Evolutionary conservation across 2,888 invertebrate species (phyloP), one percentile per base, ranked within the genome.

Genomic region (Apamea monoglypha): DNA sequence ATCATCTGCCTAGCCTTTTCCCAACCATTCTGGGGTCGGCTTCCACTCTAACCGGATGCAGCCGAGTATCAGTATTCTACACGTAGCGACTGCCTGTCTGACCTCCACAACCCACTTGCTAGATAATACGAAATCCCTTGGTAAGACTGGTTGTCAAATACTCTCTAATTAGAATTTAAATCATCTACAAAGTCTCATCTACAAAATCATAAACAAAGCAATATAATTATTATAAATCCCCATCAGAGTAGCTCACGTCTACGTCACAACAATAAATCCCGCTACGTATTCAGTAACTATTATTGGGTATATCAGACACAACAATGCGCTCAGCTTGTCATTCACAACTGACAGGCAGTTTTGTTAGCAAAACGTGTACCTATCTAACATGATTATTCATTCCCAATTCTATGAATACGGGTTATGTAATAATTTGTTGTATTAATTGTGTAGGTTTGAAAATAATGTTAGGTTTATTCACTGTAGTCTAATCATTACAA

Each of bases 321-420:
- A 61, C 77, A 61, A 50, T 25, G n/a, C 40, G 36, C 67, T 66
- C 56, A 44, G 36, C 68, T 59, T 69, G 76, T 81, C 81, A 81
- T 70, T 85, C 67, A 67, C 14, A 70, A 74, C 76, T 76, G 85
- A 76, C 70, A 50, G 32, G 67, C 63, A 76, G 21, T 74, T 76
- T 74, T 81, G 81, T 85, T 76, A 44, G 25, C 63, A 14, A 56
- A 61, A 67, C 36, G 44, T 79, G 21, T 56, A 36, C 25, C 18
- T n/a, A 47, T 32, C 1, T 64, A 32, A 32, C 56, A 21, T 50
- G 1, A 53, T 64, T 36, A 72, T 59, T 72, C 47, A 72, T 83
- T 21, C 47, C 56, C 53, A 71, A 56, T n/a, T 21, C 32, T 64
- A 12, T 40, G n/a, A 44, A 73, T 29, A 36, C 44, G 16, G 3